Evolutionary conservation across 2,113 vertebrate species (phyloP).

Genomic region (Isurus oxyrinchus): DNA sequence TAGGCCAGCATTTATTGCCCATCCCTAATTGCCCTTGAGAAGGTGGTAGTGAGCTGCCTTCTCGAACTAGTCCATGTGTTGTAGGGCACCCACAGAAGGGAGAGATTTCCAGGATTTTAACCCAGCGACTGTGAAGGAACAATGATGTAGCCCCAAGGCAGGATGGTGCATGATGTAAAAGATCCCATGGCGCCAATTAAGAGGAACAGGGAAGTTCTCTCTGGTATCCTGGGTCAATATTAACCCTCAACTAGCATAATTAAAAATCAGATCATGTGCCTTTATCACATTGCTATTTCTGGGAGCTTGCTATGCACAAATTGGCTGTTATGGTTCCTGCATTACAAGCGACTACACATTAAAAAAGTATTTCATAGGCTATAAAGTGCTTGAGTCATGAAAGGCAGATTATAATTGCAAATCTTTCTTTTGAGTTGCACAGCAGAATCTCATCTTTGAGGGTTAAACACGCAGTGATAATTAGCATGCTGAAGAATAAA

Average conservation of each 20-base stretch:
- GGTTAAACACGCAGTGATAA: not conserved
- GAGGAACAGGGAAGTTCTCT: not conserved
- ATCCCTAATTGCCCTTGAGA: too few species aligned
- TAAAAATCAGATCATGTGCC: not conserved
- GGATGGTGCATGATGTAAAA: too few species aligned
- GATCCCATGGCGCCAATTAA: too few species aligned
- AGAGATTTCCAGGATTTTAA: too few species aligned
- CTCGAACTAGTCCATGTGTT: too few species aligned
- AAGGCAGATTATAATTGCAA: not conserved
- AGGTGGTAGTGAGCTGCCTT: too few species aligned
- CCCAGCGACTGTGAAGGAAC: too few species aligned
- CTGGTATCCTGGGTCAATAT: not conserved
- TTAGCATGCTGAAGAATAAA: not conserved
- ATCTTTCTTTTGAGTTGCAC: not conserved
- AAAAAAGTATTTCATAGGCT: too few species aligned
- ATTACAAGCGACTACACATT: not conserved
- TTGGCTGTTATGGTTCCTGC: not conserved
- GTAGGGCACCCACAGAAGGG: too few species aligned
- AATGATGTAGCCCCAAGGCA: too few species aligned
- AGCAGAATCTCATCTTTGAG: not conserved
- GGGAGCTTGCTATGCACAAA: not conserved
- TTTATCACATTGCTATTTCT: not conserved
- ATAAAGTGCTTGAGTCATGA: too few species aligned
- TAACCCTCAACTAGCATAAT: not conserved
- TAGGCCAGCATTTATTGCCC: too few species aligned